phyloP scores from a whole-genome alignment of 2,888 invertebrate species.

The Caenorhabditis drosophilae region DNA sequence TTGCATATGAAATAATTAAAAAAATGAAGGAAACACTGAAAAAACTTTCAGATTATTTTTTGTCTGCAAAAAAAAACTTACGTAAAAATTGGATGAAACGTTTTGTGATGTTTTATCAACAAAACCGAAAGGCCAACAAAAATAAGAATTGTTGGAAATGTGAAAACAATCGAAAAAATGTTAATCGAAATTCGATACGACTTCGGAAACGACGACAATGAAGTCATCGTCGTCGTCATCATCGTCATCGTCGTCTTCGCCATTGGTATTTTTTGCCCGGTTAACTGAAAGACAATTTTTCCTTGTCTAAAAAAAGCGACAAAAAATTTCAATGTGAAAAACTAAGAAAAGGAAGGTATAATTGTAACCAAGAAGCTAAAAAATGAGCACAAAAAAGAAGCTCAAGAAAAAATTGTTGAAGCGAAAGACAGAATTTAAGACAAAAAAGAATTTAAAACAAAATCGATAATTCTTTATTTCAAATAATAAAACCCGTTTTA shows the following conservation, averaged over 20 bases:
- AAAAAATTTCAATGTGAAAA: no score
- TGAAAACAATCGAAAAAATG: slow-evolving; percentile 18
- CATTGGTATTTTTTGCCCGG: no score
- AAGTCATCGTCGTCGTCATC: no score
- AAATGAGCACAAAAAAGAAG: no score
- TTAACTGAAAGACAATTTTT: no score
- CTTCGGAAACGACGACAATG: slow-evolving; percentile 23
- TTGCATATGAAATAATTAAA: slow-evolving; percentile 25
- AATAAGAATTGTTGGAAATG: slow-evolving; percentile 19
- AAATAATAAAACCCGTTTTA: background rate
- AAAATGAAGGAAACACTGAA: slow-evolving; percentile 28
- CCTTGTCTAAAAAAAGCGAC: no score
- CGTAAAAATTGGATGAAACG: slow-evolving; percentile 35
- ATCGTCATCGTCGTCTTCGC: no score
- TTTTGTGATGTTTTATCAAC: slow-evolving; percentile 16
- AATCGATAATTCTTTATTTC: background rate
- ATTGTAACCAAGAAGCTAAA: no score
- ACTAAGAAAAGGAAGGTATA: no score
- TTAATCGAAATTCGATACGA: slow-evolving; percentile 17
- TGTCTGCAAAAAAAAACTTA: slow-evolving; percentile 10
- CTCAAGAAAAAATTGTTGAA: no score
- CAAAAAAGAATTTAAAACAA: background rate
- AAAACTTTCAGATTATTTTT: background rate
- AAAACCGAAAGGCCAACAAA: slow-evolving; percentile 12
- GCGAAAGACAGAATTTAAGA: background rate